Evolutionary conservation across 1,140 invertebrate genomes (phyloP).

Genomic region (Drosophila lini): DNA sequence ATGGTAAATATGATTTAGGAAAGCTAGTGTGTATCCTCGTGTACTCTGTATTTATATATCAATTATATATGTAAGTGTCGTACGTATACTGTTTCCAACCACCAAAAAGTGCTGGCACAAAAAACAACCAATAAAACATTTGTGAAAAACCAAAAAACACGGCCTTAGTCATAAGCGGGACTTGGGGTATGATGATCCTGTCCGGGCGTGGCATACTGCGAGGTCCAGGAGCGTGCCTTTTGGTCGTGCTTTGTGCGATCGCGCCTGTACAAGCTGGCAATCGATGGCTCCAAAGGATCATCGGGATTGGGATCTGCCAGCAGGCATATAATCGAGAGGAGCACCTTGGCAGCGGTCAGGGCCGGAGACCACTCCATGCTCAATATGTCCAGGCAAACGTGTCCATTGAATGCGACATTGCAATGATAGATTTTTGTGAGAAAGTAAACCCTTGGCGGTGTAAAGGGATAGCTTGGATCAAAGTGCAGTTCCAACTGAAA

Average conservation of each 20-base stretch:
- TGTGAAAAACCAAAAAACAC: conserved; percentile 53
- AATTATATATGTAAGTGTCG: conserved; percentile 62
- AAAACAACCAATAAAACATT: conserved; percentile 70
- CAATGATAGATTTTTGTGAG: conserved; percentile 93
- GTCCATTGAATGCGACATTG: conserved; percentile 90
- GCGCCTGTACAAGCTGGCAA: conserved; percentile 97
- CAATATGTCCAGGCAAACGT: conserved; percentile 91
- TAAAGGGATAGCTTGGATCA: conserved; percentile 91
- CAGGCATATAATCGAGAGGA: conserved; percentile 97
- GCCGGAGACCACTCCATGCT: conserved; percentile 98
- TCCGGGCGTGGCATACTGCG: conserved; percentile 89
- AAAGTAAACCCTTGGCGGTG: conserved; percentile 91
- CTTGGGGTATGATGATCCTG: not conserved
- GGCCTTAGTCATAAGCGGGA: not conserved
- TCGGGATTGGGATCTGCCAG: conserved; percentile 98
- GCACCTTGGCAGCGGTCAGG: conserved; percentile 97
- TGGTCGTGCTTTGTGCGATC: conserved; percentile 93
- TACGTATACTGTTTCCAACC: conserved; percentile 72
- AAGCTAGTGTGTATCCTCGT: conserved; percentile 2
- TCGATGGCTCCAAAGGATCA: conserved; percentile 97
- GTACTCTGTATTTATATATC: conserved; percentile 44
- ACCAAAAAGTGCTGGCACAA: conserved; percentile 81
- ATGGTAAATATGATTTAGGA: conserved; percentile 24
- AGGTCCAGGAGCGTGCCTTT: conserved; percentile 96
- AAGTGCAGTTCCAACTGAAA: conserved; percentile 91